Conservation (phyloP, 2,888 invertebrate genomes). For the Camptogramma bilineatum region DNA sequence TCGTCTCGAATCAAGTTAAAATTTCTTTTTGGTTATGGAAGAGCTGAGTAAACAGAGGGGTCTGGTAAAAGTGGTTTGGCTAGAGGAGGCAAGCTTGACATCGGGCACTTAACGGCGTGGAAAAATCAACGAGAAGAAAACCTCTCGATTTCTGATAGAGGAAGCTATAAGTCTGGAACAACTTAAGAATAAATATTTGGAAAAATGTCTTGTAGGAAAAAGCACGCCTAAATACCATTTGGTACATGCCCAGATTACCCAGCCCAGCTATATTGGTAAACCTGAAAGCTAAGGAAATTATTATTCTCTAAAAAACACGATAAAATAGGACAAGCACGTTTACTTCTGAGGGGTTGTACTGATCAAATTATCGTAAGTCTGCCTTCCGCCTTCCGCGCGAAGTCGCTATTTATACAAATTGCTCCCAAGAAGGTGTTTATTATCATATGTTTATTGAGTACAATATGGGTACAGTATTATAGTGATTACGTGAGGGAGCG, state of each 20-base stretch:
- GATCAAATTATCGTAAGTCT: background rate
- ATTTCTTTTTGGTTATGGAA: constrained; percentile 12
- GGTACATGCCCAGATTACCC: no score
- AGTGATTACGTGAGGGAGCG: no score
- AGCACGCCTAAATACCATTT: no score
- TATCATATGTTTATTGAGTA: no score
- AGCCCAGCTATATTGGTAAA: no score
- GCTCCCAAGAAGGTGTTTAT: no score
- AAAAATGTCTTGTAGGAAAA: background rate
- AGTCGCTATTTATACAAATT: background rate
- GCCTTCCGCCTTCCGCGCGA: background rate
- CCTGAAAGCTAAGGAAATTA: no score
- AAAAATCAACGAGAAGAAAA: constrained; percentile 40
- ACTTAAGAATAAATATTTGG: background rate
- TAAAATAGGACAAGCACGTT: background rate
- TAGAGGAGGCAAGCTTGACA: constrained; percentile 36
- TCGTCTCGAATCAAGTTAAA: background rate
- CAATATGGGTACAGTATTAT: no score
- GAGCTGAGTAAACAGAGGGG: constrained; percentile 24
- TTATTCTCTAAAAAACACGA: background rate
- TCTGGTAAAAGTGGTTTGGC: constrained; percentile 34
- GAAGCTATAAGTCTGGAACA: constrained; percentile 7
- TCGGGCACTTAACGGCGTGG: constrained; percentile 40
- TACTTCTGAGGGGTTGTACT: background rate
- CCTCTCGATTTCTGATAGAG: background rate